A percentile compares a stretch with the other conserved stretches of the same genome.
Evolutionary conservation across 2,888 invertebrate species (phyloP).

Genomic region (Acrobasis repandana): DNA sequence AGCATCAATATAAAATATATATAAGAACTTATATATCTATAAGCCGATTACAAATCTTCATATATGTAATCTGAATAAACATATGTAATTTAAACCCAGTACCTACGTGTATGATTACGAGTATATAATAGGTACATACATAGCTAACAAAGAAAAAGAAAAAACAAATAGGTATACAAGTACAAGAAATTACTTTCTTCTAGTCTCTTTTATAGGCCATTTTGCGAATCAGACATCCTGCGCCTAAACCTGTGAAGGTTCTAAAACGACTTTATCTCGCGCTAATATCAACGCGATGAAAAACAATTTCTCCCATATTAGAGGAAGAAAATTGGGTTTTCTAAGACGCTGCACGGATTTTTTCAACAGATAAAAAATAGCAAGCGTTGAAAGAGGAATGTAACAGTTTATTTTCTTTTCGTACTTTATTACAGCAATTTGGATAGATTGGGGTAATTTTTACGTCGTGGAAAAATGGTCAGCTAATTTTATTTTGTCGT

Average conservation of each 20-base stretch:
- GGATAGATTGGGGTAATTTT: slow-evolving; percentile 24
- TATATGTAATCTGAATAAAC: no score
- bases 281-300: slow-evolving; percentile 48
- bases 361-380: slow-evolving; percentile 39
- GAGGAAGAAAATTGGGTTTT: slow-evolving; percentile 46
- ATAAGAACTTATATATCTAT: no score
- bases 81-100: no score
- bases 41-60: no score
- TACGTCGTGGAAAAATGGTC: slow-evolving; percentile 18
- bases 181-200: no score
- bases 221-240: not conserved
- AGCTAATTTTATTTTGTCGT: slow-evolving; percentile 59
- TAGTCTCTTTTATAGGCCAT: no score
- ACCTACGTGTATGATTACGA: no score
- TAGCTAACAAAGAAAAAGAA: no score
- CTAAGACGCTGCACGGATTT: slow-evolving; percentile 34
- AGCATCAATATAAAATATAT: no score
- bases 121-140: no score
- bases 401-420: slow-evolving; percentile 29
- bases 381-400: slow-evolving; percentile 33
- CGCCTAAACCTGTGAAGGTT: slow-evolving; percentile 28
- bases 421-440: slow-evolving; percentile 31
- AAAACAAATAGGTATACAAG: no score
- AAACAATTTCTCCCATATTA: slow-evolving; percentile 60
- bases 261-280: slow-evolving; percentile 40